phyloP scores from a whole-genome alignment of 1,140 invertebrate genomes.

The Pectinophora gossypiella region DNA sequence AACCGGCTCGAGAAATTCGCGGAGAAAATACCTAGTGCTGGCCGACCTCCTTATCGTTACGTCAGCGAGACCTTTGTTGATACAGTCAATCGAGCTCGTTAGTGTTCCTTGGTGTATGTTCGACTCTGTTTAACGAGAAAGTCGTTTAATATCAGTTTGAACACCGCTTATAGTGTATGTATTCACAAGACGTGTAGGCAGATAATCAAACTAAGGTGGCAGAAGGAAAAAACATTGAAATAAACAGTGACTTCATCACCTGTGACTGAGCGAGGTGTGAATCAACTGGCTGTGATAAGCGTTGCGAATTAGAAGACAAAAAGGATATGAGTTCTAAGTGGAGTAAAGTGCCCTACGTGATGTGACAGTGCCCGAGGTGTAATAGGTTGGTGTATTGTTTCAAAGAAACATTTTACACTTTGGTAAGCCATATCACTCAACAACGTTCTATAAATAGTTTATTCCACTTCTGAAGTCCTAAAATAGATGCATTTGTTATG shows the following conservation, averaged over 20 bases:
- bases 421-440: not conserved
- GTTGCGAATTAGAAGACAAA: not conserved
- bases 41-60: not conserved
- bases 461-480: not conserved
- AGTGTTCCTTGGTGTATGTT: too few species aligned
- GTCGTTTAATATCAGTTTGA: too few species aligned
- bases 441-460: not conserved
- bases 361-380: not conserved
- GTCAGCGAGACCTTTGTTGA: not conserved
- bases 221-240: not conserved
- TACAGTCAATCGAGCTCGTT: too few species aligned
- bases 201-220: not conserved
- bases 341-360: not conserved
- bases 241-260: not conserved
- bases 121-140: too few species aligned
- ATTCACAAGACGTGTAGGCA: not conserved
- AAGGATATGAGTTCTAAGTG: not conserved
- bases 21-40: not conserved
- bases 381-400: not conserved
- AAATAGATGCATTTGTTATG: too few species aligned
- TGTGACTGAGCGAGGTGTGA: constrained; percentile 4
- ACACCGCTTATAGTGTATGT: too few species aligned
- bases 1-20: not conserved
- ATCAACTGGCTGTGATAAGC: constrained; percentile 1
- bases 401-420: not conserved